phyloP scores from a whole-genome alignment of 1,140 invertebrate genomes.

The Papilio polyxenes region DNA sequence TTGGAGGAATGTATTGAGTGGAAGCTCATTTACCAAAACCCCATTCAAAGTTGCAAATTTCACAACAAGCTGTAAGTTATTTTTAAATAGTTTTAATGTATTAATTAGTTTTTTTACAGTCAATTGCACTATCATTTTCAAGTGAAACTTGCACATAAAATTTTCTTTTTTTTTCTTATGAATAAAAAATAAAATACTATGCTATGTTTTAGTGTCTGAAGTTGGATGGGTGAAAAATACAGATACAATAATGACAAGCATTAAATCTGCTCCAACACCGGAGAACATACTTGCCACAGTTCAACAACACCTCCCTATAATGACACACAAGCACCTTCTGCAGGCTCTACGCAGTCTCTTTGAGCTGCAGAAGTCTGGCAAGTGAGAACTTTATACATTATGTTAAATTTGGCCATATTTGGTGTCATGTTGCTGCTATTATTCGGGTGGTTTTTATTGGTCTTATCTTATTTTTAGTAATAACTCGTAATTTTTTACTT shows the following conservation, averaged over 20 bases:
- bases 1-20: conserved; percentile 63
- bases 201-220: conserved; percentile 53
- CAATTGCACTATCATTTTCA: too few species aligned
- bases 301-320: conserved; percentile 50
- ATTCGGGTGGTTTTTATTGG: too few species aligned
- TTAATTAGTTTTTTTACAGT: too few species aligned
- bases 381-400: conserved; percentile 49
- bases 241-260: conserved; percentile 58
- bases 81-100: conserved; percentile 20
- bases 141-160: background rate
- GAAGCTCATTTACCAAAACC: conserved; percentile 52
- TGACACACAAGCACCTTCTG: conserved; percentile 68
- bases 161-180: background rate
- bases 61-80: conserved; percentile 53
- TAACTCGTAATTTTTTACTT: too few species aligned
- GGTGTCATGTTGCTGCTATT: too few species aligned
- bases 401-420: background rate
- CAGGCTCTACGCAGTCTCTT: conserved; percentile 68
- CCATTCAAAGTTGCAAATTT: conserved; percentile 50
- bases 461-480: too few species aligned
- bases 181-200: background rate
- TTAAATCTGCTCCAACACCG: conserved; percentile 57
- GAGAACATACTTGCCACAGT: conserved; percentile 61
- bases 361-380: conserved; percentile 62
- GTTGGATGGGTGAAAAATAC: conserved; percentile 44